These are phyloP conservation scores for Sturmia bella DNA, from an alignment of 2,888 invertebrate genomes.

Conservation along the genomic window DNA sequence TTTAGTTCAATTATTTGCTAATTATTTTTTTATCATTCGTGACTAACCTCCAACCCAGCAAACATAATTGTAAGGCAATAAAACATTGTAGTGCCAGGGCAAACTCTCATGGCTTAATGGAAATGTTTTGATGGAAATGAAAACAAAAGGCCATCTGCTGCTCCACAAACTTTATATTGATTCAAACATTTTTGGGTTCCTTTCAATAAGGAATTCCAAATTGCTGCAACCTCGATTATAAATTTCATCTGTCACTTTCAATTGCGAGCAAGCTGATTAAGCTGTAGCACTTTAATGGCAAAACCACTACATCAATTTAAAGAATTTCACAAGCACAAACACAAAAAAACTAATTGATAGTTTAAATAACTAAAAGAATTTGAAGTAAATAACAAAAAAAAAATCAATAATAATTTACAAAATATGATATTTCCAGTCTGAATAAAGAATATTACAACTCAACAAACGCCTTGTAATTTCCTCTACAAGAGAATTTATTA, in stretches of 20 bases:
- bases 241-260: slow-evolving; percentile 39
- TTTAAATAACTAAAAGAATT: too few species aligned
- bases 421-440: not conserved
- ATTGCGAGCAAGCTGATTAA: slow-evolving; percentile 10
- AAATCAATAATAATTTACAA: too few species aligned
- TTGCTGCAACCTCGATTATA: slow-evolving; percentile 8
- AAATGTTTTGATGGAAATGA: not conserved
- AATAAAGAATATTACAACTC: not conserved
- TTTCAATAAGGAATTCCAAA: slow-evolving; percentile 18
- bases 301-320: slow-evolving; percentile 8
- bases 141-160: slow-evolving; percentile 6
- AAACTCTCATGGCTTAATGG: not conserved
- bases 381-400: too few species aligned
- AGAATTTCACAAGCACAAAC: not conserved
- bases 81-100: not conserved
- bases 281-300: not conserved
- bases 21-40: slow-evolving; percentile 1
- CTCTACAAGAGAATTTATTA: not conserved
- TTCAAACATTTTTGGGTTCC: not conserved
- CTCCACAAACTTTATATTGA: not conserved
- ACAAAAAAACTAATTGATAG: not conserved
- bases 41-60: not conserved
- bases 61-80: not conserved
- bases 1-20: slow-evolving; percentile 17
- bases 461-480: not conserved